phyloP scores from a whole-genome alignment of 2,888 invertebrate genomes.

The Drosophila ezoana region DNA sequence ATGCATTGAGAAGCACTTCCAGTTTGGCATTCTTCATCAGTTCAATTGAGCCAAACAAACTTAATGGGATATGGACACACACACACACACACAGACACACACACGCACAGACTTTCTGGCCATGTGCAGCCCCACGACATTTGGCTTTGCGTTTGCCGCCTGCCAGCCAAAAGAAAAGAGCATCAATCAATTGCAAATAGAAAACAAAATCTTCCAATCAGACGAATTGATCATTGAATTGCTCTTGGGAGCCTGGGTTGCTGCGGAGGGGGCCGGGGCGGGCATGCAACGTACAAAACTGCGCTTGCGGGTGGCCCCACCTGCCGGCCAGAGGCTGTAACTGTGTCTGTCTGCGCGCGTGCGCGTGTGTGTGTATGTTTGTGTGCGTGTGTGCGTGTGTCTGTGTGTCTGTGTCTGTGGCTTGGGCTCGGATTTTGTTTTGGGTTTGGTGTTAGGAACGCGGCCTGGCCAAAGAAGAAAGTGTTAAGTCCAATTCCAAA shows the following conservation, averaged over 20 bases:
- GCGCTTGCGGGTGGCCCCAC: slow-evolving; percentile 67
- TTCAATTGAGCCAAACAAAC: slow-evolving; percentile 19
- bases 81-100: background rate
- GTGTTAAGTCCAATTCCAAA: slow-evolving; percentile 77
- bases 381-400: too few species aligned
- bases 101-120: slow-evolving; percentile 7
- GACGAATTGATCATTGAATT: slow-evolving; percentile 64
- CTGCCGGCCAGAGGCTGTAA: slow-evolving; percentile 19
- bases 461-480: slow-evolving; percentile 60
- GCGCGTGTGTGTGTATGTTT: too few species aligned
- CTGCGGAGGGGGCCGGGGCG: too few species aligned
- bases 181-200: slow-evolving; percentile 77
- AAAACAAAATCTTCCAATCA: slow-evolving; percentile 75
- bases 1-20: slow-evolving; percentile 14
- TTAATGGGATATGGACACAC: slow-evolving; percentile 19
- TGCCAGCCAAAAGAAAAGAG: slow-evolving; percentile 35
- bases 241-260: slow-evolving; percentile 20
- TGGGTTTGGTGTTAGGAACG: slow-evolving; percentile 36
- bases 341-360: background rate
- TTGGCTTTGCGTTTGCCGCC: slow-evolving; percentile 52
- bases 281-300: slow-evolving; percentile 3
- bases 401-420: too few species aligned
- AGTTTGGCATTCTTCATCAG: slow-evolving; percentile 29
- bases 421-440: background rate
- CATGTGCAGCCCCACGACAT: slow-evolving; percentile 55